Conservation (phyloP, 2,113 vertebrate species). For the Megaceryle maxima region DNA sequence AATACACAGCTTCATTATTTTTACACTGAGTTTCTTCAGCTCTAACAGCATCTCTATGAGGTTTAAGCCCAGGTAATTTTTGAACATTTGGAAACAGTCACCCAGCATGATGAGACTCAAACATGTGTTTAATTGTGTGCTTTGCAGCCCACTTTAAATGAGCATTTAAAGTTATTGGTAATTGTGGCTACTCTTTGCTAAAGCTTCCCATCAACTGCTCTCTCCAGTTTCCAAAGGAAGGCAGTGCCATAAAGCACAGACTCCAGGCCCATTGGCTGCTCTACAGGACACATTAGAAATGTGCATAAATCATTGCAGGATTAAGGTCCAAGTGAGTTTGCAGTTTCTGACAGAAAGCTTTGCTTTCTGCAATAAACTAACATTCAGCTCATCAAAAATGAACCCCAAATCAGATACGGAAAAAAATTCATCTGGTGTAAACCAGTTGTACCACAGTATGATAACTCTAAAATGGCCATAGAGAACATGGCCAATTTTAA, state of each 20-base stretch:
- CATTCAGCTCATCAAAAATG: not conserved
- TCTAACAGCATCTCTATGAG: not conserved
- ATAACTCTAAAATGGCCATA: not conserved
- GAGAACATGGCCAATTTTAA: not conserved
- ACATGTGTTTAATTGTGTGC: not conserved
- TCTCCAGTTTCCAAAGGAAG: not conserved
- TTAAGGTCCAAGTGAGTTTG: slow-evolving; percentile 16
- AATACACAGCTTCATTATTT: not conserved
- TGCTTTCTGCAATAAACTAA: not conserved
- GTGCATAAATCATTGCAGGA: not conserved
- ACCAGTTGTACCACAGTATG: not conserved
- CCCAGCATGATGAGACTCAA: not conserved
- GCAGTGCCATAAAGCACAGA: not conserved
- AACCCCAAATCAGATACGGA: not conserved
- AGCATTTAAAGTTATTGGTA: not conserved
- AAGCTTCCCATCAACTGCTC: not conserved
- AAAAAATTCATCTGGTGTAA: not conserved
- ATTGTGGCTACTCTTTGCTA: not conserved
- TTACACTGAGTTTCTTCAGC: not conserved
- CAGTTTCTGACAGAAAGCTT: not conserved
- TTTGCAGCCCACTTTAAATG: not conserved
- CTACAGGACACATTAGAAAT: not conserved
- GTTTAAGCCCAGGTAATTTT: slow-evolving; percentile 13
- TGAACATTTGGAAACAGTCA: slow-evolving; percentile 2
- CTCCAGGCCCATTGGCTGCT: not conserved